Conservation (phyloP, 2,113 vertebrate species). For the Penelope pileata region DNA sequence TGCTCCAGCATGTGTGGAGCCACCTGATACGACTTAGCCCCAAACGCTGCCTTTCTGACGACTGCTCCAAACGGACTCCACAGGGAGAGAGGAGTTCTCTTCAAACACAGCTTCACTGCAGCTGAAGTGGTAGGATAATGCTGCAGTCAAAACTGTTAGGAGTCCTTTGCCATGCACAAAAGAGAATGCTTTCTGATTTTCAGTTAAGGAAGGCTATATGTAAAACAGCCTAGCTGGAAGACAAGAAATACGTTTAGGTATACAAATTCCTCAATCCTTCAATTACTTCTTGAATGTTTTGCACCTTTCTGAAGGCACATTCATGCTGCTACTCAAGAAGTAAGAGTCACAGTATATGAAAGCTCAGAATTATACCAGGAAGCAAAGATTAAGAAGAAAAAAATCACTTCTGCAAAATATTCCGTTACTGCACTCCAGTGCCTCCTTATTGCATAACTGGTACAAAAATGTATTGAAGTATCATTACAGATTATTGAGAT, state of each 20-base stretch:
- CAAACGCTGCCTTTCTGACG: fast-evolving
- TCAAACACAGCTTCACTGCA: neutral
- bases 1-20: neutral
- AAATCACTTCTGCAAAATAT: neutral
- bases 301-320: neutral
- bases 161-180: neutral
- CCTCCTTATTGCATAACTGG: neutral
- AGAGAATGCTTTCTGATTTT: neutral
- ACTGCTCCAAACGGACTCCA: neutral
- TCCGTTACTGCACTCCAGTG: neutral
- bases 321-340: neutral
- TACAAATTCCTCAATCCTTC: neutral
- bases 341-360: neutral
- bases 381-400: neutral
- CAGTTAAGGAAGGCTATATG: neutral
- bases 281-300: neutral
- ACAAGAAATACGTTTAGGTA: neutral
- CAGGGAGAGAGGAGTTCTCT: neutral
- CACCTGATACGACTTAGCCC: neutral
- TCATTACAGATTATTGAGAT: neutral
- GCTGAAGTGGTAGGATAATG: neutral
- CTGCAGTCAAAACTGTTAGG: neutral
- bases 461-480: neutral
- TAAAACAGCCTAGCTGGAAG: neutral
- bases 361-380: neutral